Percentiles rank a stretch among this genome's conserved stretches.
These are phyloP conservation scores for Drosophila gunungcola DNA, from an alignment of 1,140 invertebrate genomes.

Conservation along the genomic window DNA sequence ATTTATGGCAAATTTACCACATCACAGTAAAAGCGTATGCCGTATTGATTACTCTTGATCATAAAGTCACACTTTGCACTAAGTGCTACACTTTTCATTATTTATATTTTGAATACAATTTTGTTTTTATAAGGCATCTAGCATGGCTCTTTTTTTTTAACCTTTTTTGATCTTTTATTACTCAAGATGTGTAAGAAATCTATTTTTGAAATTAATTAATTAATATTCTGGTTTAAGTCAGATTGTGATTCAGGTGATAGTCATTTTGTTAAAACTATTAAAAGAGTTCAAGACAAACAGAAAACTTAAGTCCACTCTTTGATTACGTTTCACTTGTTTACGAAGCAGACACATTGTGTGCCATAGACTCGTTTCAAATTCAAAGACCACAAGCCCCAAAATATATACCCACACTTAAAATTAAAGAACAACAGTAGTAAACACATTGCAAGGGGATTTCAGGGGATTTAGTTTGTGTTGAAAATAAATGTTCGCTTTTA, in stretches of 20 bases:
- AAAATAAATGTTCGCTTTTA: slow-evolving; percentile 24
- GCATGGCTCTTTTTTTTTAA: too few relatives aligned
- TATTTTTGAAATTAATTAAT: too few relatives aligned
- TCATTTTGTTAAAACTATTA: not conserved
- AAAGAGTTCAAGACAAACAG: slow-evolving; percentile 1
- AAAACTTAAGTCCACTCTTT: not conserved
- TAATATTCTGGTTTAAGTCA: too few relatives aligned
- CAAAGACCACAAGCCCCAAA: slow-evolving; percentile 10
- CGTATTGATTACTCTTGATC: not conserved
- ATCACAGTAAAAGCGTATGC: too few relatives aligned
- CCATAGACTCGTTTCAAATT: slow-evolving; percentile 20
- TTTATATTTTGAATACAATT: too few relatives aligned
- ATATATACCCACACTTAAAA: slow-evolving; percentile 19
- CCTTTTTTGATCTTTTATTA: too few relatives aligned
- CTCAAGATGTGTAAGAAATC: too few relatives aligned
- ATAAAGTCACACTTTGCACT: not conserved
- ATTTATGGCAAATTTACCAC: not conserved
- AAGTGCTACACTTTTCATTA: too few relatives aligned
- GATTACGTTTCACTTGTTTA: slow-evolving; percentile 13
- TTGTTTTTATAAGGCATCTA: too few relatives aligned
- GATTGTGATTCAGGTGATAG: not conserved
- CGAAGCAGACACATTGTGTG: slow-evolving; percentile 4
- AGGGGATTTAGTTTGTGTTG: slow-evolving; percentile 35
- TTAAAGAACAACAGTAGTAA: slow-evolving; percentile 44
- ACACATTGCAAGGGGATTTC: slow-evolving; percentile 24